A percentile compares a stretch with the other conserved stretches of the same genome.
Conservation (phyloP, 2,888 invertebrate species). For the Petrophora chlorosata region DNA sequence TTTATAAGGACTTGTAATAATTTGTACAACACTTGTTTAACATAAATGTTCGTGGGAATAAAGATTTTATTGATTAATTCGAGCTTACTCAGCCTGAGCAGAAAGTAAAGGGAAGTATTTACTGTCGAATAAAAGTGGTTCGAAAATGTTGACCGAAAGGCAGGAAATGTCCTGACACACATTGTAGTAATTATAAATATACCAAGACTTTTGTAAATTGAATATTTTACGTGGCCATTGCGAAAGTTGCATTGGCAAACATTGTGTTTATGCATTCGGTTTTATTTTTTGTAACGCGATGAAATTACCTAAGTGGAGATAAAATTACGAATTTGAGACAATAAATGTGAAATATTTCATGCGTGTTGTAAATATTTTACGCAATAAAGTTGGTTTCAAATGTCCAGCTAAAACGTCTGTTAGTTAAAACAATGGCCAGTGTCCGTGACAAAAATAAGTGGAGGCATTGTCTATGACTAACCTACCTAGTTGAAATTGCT, state of each 20-base stretch:
- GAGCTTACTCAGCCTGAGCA: too few species aligned
- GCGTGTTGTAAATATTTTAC: conserved; percentile 13
- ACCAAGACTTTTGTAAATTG: background rate
- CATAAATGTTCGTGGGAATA: too few species aligned
- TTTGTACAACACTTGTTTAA: too few species aligned
- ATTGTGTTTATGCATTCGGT: conserved; percentile 1
- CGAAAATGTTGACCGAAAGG: background rate
- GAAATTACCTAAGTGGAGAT: conserved; percentile 20
- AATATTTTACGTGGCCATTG: background rate
- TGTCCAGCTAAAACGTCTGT: conserved; percentile 3
- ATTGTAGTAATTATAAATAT: conserved; percentile 2
- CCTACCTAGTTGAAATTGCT: too few species aligned
- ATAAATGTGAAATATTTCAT: conserved; percentile 19
- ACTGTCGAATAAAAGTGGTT: too few species aligned
- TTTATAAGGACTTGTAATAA: too few species aligned
- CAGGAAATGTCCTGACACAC: background rate
- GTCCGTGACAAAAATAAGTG: background rate
- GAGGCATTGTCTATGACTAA: too few species aligned
- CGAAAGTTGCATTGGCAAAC: conserved; percentile 12
- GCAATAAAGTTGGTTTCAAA: conserved; percentile 12
- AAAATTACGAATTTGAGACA: conserved; percentile 20
- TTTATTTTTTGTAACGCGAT: conserved; percentile 15
- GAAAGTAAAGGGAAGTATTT: too few species aligned
- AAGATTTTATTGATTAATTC: too few species aligned
- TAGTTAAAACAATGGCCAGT: background rate